Base-by-base conservation (phyloP, 2,797 vertebrate genomes). In the Vultur gryphus region DNA sequence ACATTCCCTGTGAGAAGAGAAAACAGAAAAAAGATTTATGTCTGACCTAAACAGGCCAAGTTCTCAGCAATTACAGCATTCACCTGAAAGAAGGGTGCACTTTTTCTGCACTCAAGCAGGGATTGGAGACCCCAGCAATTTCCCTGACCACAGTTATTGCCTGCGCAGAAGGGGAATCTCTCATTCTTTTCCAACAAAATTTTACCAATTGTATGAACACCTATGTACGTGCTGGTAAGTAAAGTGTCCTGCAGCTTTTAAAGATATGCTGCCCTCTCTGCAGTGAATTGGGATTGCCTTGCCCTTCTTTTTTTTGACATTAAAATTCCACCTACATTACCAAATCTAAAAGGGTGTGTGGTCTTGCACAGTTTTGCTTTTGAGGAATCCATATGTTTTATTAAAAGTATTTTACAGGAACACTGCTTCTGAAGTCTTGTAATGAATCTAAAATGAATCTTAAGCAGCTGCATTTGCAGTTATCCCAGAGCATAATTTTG, bases 311-410 rank as follows among this genome's bases (percentile, higher is more conserved):
- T 49, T 62, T 65, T 65, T 73, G 9, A 43, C 55, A 78, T 90
- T 84, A 72, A 86, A 78, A 95, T 84, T 88, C 72, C 49, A 78
- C n/a, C 44, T 88, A 41, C 10, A 5, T 28, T 65, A 71, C 61
- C 1, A 1, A 67, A 86, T 67, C 31, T 19, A 71, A 90, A 69
- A 64, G 57, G 54, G 31, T 84, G 65, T 90, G 73, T 88, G 62
- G 65, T 78, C 85, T 76, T 86, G 76, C 72, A 93, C 12, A 35
- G 65, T 82, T 93, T 84, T 95, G 85, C 80, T 94, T 96, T 94
- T 92, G 83, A 96, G 85, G 93, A 94, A 96, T 90, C 46, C 43
- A 25, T 90, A 89, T 83, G 75, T 94, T 94, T 95, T 89, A 96
- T 85, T 95, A 91, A 87, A 93, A 83, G 43, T 69, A 43, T 84